Conservation (phyloP, 2,888 invertebrate species). For the Tillus elongatus region DNA sequence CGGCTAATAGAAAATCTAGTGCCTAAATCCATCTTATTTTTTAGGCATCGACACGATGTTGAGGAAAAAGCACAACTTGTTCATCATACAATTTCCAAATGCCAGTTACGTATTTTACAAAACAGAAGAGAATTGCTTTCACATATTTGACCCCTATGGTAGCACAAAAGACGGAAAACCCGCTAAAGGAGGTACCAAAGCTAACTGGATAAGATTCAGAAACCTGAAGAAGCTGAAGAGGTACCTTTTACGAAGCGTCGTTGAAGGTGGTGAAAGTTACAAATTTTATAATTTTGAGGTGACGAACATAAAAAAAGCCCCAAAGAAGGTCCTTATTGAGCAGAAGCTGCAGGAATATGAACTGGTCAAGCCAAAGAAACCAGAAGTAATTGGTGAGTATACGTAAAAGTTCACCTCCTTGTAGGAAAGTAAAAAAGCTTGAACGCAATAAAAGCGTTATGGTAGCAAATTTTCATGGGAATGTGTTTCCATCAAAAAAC, state of each 20-base stretch:
- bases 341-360: slow-evolving; percentile 45
- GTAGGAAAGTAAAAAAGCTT: not conserved
- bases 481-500: too few species aligned
- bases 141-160: slow-evolving; percentile 55
- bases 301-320: slow-evolving; percentile 48
- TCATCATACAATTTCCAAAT: slow-evolving; percentile 50
- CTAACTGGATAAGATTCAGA: slow-evolving; percentile 45
- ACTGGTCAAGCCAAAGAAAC: slow-evolving; percentile 35
- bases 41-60: slow-evolving; percentile 34
- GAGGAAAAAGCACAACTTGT: slow-evolving; percentile 43
- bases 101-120: slow-evolving; percentile 51
- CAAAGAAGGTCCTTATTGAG: slow-evolving; percentile 42
- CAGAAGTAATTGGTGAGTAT: slow-evolving; percentile 31
- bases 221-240: slow-evolving; percentile 36
- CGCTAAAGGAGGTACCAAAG: slow-evolving; percentile 20
- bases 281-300: slow-evolving; percentile 51
- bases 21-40: too few species aligned
- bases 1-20: too few species aligned
- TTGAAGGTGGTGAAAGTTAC: slow-evolving; percentile 32
- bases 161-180: slow-evolving; percentile 16
- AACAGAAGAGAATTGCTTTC: slow-evolving; percentile 45
- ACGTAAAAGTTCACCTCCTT: slow-evolving; percentile 4
- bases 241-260: slow-evolving; percentile 36
- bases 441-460: too few species aligned
- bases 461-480: too few species aligned